Percentiles rank a stretch among this genome's conserved stretches.
These are phyloP conservation scores for Hephaestus fuliginosus DNA, from an alignment of 2,797 vertebrate species.

Conservation along the genomic window DNA sequence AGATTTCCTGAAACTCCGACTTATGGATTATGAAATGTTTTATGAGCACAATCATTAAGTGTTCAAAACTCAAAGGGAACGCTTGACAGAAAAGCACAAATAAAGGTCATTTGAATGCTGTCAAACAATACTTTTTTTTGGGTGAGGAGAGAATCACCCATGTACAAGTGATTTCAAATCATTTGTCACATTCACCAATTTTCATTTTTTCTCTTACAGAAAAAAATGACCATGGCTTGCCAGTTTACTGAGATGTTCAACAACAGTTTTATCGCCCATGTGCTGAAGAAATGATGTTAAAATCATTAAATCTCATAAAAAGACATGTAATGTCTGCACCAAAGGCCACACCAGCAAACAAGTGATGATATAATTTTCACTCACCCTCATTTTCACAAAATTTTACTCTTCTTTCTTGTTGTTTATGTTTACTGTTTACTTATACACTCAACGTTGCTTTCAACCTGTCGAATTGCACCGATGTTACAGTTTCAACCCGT, in stretches of 20 bases:
- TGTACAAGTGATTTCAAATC: neutral
- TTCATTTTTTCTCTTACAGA: too few relatives aligned
- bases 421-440: neutral
- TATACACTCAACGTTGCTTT: too few relatives aligned
- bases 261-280: too few relatives aligned
- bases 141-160: neutral
- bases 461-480: too few relatives aligned
- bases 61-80: neutral
- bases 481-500: too few relatives aligned
- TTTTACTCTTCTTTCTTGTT: neutral
- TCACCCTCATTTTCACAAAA: neutral
- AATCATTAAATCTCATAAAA: too few relatives aligned
- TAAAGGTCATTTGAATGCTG: neutral
- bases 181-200: neutral
- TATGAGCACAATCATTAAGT: neutral
- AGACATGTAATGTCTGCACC: neutral
- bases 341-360: too few relatives aligned
- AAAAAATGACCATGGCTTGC: neutral
- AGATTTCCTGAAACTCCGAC: neutral
- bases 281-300: too few relatives aligned
- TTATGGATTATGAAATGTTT: neutral
- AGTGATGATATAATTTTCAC: too few relatives aligned
- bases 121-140: neutral
- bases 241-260: too few relatives aligned
- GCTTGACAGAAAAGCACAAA: neutral